Percentiles rank a stretch among this genome's conserved stretches.
These are phyloP conservation scores for Albula glossodonta DNA, from an alignment of 2,113 vertebrate species.

Conservation along the genomic window DNA sequence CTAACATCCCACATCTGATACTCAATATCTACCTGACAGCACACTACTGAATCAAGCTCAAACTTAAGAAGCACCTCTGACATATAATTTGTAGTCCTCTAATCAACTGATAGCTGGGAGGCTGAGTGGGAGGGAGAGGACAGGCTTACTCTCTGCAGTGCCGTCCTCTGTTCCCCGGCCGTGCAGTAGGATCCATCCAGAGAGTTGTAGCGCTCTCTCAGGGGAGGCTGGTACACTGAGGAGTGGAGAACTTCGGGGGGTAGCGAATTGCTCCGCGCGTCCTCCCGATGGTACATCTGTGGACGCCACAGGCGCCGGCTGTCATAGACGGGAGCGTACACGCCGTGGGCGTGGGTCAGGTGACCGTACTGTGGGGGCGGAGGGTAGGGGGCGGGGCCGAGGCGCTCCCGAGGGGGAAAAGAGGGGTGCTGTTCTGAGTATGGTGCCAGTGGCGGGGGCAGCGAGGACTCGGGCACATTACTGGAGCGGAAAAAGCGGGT, in stretches of 20 bases:
- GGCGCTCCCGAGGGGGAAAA: constrained; percentile 80
- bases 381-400: constrained; percentile 78
- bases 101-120: neutral
- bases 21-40: neutral
- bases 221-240: constrained; percentile 85
- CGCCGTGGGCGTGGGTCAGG: constrained; percentile 80
- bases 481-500: constrained; percentile 86
- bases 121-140: constrained; percentile 5
- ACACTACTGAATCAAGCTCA: neutral
- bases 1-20: neutral
- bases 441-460: constrained; percentile 80
- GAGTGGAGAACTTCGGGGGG: constrained; percentile 93
- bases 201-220: constrained; percentile 92
- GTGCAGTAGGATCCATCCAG: constrained; percentile 90
- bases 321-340: constrained; percentile 92
- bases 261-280: constrained; percentile 92
- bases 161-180: constrained; percentile 80
- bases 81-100: neutral
- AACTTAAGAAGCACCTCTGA: neutral
- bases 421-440: constrained; percentile 79
- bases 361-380: constrained; percentile 80
- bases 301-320: constrained; percentile 94
- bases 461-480: constrained; percentile 83
- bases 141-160: constrained; percentile 81
- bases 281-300: constrained; percentile 91